Evolutionary conservation across 1,140 invertebrate genomes (phyloP).

Genomic region (Drosophila asahinai): DNA sequence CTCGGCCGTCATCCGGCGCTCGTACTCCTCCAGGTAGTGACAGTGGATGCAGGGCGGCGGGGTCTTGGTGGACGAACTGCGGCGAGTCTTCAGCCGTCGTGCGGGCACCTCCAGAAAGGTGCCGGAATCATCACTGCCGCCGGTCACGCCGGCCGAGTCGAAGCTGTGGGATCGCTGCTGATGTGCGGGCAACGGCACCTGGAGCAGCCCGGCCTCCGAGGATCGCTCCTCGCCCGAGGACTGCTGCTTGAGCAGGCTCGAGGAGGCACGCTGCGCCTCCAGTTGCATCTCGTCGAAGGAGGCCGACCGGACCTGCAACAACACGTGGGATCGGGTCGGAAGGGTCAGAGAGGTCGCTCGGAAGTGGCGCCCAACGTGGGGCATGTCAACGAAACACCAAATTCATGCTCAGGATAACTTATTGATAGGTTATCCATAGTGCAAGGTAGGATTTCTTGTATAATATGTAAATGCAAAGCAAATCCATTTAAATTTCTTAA

Average conservation of each 20-base stretch:
- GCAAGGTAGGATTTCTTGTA: neutral
- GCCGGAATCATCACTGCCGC: slow-evolving; percentile 87
- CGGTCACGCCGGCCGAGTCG: slow-evolving; percentile 88
- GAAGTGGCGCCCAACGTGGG: neutral
- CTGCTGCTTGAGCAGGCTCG: slow-evolving; percentile 85
- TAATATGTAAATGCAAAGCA: neutral
- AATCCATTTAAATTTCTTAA: neutral
- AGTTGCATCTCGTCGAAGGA: slow-evolving; percentile 95
- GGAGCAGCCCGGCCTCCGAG: slow-evolving; percentile 85
- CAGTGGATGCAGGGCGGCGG: slow-evolving; percentile 89
- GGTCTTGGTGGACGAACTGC: slow-evolving; percentile 87
- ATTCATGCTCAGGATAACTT: neutral
- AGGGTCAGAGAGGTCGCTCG: neutral
- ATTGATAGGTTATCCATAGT: neutral
- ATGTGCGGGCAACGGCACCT: slow-evolving; percentile 88
- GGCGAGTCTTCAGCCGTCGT: slow-evolving; percentile 87
- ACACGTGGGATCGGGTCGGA: neutral
- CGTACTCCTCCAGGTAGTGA: slow-evolving; percentile 88
- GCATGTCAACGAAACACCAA: neutral
- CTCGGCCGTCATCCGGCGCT: slow-evolving; percentile 86
- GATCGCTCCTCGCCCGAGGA: slow-evolving; percentile 83
- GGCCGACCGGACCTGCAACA: slow-evolving; percentile 88
- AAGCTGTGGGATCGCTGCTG: slow-evolving; percentile 90
- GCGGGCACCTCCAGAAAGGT: slow-evolving; percentile 89
- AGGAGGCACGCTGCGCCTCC: slow-evolving; percentile 88